Evolutionary conservation across 1,140 invertebrate genomes (phyloP).

Genomic region (Plectrocnemia conspersa): DNA sequence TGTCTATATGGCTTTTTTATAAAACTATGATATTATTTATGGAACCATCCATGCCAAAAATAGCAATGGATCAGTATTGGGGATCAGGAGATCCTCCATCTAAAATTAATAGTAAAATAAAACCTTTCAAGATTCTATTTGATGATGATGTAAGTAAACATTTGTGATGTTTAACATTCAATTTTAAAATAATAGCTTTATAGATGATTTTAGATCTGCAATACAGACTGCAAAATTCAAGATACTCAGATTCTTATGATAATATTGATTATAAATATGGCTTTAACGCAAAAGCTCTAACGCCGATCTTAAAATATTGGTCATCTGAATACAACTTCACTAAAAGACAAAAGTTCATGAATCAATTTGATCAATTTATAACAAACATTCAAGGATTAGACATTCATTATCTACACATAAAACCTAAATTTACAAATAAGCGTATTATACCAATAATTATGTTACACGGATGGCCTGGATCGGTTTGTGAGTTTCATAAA

Average conservation of each 20-base stretch:
- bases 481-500: conserved; percentile 79
- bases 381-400: conserved; percentile 65
- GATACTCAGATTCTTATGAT: conserved; percentile 20
- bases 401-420: conserved; percentile 63
- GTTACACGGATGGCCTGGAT: conserved; percentile 87
- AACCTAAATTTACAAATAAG: conserved; percentile 52
- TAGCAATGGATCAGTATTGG: conserved; percentile 25
- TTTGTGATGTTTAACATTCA: not conserved
- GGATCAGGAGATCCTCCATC: conserved; percentile 16
- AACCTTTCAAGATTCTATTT: conserved; percentile 26
- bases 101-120: conserved; percentile 7
- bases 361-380: conserved; percentile 67
- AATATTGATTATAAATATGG: conserved; percentile 53
- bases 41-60: conserved; percentile 16
- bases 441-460: conserved; percentile 65
- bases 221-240: conserved; percentile 14
- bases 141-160: conserved; percentile 17
- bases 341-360: conserved; percentile 60
- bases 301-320: conserved; percentile 65
- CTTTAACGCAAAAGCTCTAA: conserved; percentile 58
- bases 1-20: no score
- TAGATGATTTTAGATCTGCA: conserved; percentile 28
- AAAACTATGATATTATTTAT: no score
- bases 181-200: conserved; percentile 2
- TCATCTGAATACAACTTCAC: conserved; percentile 66